Evolutionary conservation across 1,140 invertebrate species (phyloP).

Genomic region (Andrena cerasifolii): DNA sequence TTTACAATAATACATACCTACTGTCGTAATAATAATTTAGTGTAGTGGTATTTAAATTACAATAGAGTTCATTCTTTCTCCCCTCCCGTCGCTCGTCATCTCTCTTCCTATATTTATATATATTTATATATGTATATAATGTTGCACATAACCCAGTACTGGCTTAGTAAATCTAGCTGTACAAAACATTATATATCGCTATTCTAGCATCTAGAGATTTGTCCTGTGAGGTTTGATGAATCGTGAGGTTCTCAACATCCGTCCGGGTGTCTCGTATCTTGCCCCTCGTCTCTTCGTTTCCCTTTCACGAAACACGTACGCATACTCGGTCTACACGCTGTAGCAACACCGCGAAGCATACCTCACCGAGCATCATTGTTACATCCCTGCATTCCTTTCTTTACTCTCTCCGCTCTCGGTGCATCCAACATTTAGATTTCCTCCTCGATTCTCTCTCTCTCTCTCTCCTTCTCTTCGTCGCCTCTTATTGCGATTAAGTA

Average conservation of each 20-base stretch:
- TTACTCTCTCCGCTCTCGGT: constrained; percentile 2
- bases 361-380: too few species aligned
- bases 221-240: constrained; percentile 79
- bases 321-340: not conserved
- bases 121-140: constrained; percentile 73
- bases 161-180: constrained; percentile 81
- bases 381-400: too few species aligned
- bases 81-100: constrained; percentile 35
- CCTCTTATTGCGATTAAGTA: constrained; percentile 75
- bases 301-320: constrained; percentile 9
- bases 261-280: constrained; percentile 25
- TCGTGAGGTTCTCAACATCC: constrained; percentile 60
- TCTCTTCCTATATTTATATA: constrained; percentile 20
- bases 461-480: too few species aligned
- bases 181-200: constrained; percentile 81
- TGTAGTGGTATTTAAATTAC: constrained; percentile 79
- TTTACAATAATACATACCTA: constrained; percentile 80
- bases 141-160: constrained; percentile 82
- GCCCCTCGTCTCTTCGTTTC: not conserved
- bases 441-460: constrained; percentile 2
- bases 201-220: constrained; percentile 80
- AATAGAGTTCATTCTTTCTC: constrained; percentile 73
- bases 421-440: constrained; percentile 37
- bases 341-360: too few species aligned
- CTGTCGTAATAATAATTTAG: constrained; percentile 77